Evolutionary conservation across 2,888 invertebrate species (phyloP).

Genomic region (Parnassius orleans): DNA sequence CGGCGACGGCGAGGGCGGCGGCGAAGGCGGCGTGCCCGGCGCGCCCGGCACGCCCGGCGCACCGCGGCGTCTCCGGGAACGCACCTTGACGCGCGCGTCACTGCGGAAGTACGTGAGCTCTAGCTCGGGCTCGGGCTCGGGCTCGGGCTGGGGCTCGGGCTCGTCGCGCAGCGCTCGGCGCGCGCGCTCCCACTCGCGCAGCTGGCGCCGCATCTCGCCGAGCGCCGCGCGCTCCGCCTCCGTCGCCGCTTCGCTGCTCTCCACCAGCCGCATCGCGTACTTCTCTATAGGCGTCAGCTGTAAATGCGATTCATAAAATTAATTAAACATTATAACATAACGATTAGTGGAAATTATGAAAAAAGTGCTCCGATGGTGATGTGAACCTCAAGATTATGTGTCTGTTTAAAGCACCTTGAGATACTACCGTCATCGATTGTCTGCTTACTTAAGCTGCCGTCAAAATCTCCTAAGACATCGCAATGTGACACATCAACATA

Average conservation of each 20-base stretch:
- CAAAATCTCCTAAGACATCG: no score
- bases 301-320: neutral
- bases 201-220: slow-evolving; percentile 89
- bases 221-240: slow-evolving; percentile 95
- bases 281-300: slow-evolving; percentile 96
- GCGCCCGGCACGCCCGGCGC: slow-evolving; percentile 84
- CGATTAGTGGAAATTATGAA: no score
- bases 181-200: slow-evolving; percentile 86
- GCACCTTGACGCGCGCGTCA: slow-evolving; percentile 88
- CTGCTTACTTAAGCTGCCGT: no score
- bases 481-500: no score
- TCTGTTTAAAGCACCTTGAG: no score
- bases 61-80: slow-evolving; percentile 85
- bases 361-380: no score
- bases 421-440: no score
- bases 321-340: no score
- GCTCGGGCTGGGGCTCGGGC: slow-evolving; percentile 75
- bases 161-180: slow-evolving; percentile 63
- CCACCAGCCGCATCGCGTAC: slow-evolving; percentile 96
- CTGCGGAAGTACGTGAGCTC: slow-evolving; percentile 76
- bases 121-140: slow-evolving; percentile 83
- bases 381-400: no score
- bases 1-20: slow-evolving; percentile 84
- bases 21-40: slow-evolving; percentile 87
- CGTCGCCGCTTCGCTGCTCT: slow-evolving; percentile 90